Evolutionary conservation across 2,888 invertebrate genomes (phyloP).

Genomic region (Machimus rusticus): DNA sequence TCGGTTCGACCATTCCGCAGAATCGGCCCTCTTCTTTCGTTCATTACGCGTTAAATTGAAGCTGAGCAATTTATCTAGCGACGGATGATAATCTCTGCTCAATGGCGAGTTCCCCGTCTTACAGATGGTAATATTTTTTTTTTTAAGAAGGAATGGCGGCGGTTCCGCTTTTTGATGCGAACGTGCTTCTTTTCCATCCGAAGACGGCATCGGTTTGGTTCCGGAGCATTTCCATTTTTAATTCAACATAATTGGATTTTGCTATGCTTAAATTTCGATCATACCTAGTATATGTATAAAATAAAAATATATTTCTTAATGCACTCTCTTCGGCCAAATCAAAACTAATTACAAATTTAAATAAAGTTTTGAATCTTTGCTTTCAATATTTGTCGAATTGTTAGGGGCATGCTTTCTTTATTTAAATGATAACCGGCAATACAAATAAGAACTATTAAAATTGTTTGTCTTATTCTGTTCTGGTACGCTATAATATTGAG

Average conservation of each 20-base stretch:
- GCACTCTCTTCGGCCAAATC: neutral
- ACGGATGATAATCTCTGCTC: conserved; percentile 7
- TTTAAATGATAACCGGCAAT: too few relatives aligned
- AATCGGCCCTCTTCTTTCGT: conserved; percentile 3
- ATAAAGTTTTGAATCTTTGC: too few relatives aligned
- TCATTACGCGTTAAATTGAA: conserved; percentile 31
- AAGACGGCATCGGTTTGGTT: neutral
- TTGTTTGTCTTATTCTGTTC: too few relatives aligned
- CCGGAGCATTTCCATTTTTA: neutral
- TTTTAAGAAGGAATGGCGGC: neutral
- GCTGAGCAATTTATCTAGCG: conserved; percentile 12
- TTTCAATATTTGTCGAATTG: too few relatives aligned
- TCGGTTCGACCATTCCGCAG: neutral
- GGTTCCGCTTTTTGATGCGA: neutral
- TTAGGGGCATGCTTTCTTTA: too few relatives aligned
- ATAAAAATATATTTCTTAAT: neutral
- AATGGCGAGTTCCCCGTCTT: neutral
- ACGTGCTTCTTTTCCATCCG: neutral
- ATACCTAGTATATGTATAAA: neutral
- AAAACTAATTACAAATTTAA: neutral
- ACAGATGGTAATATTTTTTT: neutral
- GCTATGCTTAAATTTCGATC: neutral
- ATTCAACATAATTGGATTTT: neutral
- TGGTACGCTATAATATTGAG: too few relatives aligned
- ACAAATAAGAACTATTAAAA: too few relatives aligned